Evolutionary conservation across 30 jellyfish, hydroid and myxozoan species (phyloP).

Genomic region (Aurelia aurita): DNA sequence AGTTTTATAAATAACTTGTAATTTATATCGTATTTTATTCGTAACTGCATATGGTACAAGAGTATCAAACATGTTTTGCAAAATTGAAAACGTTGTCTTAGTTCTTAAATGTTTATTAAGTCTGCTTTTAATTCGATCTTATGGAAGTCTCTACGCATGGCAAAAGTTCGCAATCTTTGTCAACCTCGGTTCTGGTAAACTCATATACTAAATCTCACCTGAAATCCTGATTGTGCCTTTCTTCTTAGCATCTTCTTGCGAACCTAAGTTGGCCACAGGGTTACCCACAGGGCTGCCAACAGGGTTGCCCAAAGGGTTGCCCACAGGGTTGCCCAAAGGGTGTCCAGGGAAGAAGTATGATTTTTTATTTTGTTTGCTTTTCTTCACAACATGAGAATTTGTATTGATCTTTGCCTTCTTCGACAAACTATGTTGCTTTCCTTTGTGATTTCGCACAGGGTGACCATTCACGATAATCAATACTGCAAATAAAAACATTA

Average conservation of each 20-base stretch:
- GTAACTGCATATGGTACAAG: no score
- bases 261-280: not conserved
- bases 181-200: not conserved
- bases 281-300: no score
- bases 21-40: no score
- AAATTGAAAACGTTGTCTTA: no score
- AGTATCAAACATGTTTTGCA: no score
- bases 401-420: slow-evolving; percentile 10
- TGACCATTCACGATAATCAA: slow-evolving; percentile 11
- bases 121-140: no score
- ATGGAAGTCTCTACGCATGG: no score
- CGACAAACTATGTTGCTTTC: slow-evolving; percentile 9
- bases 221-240: slow-evolving; percentile 93
- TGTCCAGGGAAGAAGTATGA: slow-evolving; percentile 30
- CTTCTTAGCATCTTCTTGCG: slow-evolving; percentile 73
- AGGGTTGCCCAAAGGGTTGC: no score
- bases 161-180: no score
- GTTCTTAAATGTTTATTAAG: no score
- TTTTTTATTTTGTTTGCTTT: slow-evolving; percentile 22
- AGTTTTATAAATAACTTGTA: no score
- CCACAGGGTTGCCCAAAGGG: not conserved
- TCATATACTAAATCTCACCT: slow-evolving; percentile 33
- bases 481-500: not conserved
- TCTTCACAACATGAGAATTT: not conserved
- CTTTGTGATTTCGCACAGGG: slow-evolving; percentile 22